These are phyloP conservation scores for Scaptomyza hsui DNA, from an alignment of 1,140 invertebrate genomes.

Conservation along the genomic window DNA sequence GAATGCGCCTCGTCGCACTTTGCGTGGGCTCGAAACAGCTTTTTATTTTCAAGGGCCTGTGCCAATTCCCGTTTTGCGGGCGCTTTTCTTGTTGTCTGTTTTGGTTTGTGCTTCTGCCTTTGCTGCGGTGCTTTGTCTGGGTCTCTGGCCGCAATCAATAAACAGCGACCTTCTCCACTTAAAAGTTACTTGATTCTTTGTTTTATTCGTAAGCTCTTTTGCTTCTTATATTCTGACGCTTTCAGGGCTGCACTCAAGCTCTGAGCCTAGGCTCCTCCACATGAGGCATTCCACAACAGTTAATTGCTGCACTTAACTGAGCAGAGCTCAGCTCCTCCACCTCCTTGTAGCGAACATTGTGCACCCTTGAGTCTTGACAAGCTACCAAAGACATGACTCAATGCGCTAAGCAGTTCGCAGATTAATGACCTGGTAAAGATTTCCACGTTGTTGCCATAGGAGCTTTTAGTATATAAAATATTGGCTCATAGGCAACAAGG, in stretches of 20 bases:
- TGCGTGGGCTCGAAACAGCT: constrained; percentile 62
- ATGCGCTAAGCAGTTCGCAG: constrained; percentile 54
- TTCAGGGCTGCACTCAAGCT: constrained; percentile 50
- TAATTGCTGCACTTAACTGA: constrained; percentile 56
- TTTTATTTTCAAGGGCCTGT: constrained; percentile 80
- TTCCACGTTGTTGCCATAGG: constrained; percentile 58
- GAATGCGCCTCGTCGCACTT: constrained; percentile 40
- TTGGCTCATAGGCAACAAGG: constrained; percentile 43
- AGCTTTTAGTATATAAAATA: constrained; percentile 24
- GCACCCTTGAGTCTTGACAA: constrained; percentile 35
- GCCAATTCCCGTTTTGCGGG: constrained; percentile 59
- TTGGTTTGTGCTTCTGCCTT: constrained; percentile 27
- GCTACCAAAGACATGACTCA: constrained; percentile 16
- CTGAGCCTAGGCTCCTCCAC: not conserved
- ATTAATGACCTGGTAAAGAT: constrained; percentile 61
- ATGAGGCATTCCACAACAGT: constrained; percentile 51
- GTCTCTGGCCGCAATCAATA: constrained; percentile 60
- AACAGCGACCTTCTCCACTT: constrained; percentile 68
- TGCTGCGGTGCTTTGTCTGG: constrained; percentile 42
- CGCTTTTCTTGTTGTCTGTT: constrained; percentile 44
- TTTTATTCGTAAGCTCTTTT: constrained; percentile 25
- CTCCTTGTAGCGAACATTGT: constrained; percentile 34
- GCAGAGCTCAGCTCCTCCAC: constrained; percentile 15
- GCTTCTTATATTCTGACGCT: constrained; percentile 40
- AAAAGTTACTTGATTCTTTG: constrained; percentile 43